Conservation (phyloP, 1,140 invertebrate genomes). For the Pseudoatta argentina region DNA sequence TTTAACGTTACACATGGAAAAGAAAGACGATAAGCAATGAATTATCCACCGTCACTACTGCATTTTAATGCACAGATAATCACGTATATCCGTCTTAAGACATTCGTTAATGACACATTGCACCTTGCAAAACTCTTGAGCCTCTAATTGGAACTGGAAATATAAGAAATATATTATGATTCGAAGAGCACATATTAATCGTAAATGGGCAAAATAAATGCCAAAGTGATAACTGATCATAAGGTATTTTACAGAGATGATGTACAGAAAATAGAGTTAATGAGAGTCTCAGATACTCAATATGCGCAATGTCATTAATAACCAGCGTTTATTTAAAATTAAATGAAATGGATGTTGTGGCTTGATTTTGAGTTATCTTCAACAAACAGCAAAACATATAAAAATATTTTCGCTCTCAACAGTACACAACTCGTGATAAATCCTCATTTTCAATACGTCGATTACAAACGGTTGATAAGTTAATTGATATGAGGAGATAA, state of each 20-base stretch:
- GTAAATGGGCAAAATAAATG: neutral
- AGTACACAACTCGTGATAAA: no score
- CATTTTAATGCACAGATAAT: constrained; percentile 55
- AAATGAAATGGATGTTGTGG: no score
- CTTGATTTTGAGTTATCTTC: no score
- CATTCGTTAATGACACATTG: constrained; percentile 22
- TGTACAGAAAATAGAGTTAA: no score
- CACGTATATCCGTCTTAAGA: constrained; percentile 31
- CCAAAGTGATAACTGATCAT: neutral
- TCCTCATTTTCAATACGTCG: no score
- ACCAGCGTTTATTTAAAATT: no score
- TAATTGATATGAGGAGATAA: no score
- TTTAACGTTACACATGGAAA: constrained; percentile 43
- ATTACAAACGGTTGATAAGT: no score
- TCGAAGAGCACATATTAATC: neutral
- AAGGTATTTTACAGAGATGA: neutral
- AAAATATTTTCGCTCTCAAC: no score
- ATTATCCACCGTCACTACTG: constrained; percentile 45
- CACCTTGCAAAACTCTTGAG: constrained; percentile 32
- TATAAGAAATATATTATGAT: neutral
- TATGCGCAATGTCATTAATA: no score
- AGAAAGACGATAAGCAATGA: constrained; percentile 49
- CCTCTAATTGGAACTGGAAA: constrained; percentile 26
- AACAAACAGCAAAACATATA: no score
- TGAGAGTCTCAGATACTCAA: no score